Percentiles rank a stretch among this genome's conserved stretches.
These are phyloP conservation scores for Natrix natrix DNA, from an alignment of 2,797 vertebrate genomes.

Conservation along the genomic window DNA sequence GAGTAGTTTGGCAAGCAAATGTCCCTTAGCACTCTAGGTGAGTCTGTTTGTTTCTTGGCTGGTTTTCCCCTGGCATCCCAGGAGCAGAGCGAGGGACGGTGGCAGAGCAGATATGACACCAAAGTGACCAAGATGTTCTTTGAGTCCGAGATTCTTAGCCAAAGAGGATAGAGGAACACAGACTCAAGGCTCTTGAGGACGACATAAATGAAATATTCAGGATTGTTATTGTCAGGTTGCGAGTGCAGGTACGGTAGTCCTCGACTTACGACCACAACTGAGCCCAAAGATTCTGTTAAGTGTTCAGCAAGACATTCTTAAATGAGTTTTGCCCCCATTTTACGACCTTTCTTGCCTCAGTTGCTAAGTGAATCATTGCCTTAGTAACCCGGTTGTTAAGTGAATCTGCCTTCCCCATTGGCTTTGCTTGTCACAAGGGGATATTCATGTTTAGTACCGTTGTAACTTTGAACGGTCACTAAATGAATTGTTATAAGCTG, in stretches of 20 bases:
- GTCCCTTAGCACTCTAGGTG: neutral
- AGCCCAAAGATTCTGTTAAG: no score
- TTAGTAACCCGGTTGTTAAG: no score
- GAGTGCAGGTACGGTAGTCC: neutral
- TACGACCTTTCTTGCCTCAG: no score
- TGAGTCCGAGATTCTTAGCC: neutral
- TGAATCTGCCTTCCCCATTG: no score
- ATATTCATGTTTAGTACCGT: no score
- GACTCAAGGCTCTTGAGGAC: neutral
- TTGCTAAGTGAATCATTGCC: no score
- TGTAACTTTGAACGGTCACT: no score
- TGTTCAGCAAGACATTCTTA: no score
- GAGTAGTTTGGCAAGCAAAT: neutral
- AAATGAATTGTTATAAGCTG: no score
- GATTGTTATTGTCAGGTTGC: neutral
- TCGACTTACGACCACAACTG: no score
- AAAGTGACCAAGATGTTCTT: neutral
- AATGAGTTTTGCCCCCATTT: no score
- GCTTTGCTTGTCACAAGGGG: no score
- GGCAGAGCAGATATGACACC: neutral
- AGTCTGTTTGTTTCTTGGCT: neutral
- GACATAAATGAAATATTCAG: neutral
- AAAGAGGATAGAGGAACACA: neutral
- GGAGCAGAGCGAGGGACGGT: neutral
- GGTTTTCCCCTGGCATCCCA: neutral